A percentile compares a stretch with the other conserved stretches of the same genome.
phyloP scores from a whole-genome alignment of 2,113 vertebrate species.

The Ameiurus melas region DNA sequence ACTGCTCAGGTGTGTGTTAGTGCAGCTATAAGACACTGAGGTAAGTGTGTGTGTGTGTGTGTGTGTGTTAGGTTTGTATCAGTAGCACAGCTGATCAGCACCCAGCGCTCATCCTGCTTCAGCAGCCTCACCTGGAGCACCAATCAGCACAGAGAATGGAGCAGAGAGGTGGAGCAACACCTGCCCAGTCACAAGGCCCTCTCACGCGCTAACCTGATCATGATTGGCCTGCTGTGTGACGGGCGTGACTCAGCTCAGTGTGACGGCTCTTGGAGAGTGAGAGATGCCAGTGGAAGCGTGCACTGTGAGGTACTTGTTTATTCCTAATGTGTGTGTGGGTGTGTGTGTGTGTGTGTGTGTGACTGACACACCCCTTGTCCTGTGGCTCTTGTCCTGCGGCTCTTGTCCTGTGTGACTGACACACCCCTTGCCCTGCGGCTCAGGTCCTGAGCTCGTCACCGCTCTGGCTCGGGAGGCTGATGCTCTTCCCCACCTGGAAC shows the following conservation, averaged over 20 bases:
- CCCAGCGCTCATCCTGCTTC: slow-evolving; percentile 74
- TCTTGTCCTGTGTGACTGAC: no score
- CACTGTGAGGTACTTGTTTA: slow-evolving; percentile 72
- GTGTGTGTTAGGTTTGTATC: slow-evolving; percentile 68
- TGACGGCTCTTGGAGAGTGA: slow-evolving; percentile 70
- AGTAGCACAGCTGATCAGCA: slow-evolving; percentile 71
- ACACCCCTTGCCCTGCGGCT: background rate
- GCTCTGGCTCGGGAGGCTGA: slow-evolving; percentile 67
- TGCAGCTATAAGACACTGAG: background rate
- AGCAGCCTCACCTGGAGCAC: slow-evolving; percentile 81
- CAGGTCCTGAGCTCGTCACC: slow-evolving; percentile 74
- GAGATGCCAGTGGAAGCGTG: slow-evolving; percentile 72
- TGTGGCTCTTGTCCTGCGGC: no score
- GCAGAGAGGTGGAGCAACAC: slow-evolving; percentile 62
- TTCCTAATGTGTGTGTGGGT: background rate
- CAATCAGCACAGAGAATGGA: slow-evolving; percentile 73
- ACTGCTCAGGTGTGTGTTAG: background rate
- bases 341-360: background rate
- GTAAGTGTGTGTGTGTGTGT: background rate
- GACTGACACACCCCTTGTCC: no score
- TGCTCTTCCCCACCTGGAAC: slow-evolving; percentile 82
- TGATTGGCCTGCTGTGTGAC: slow-evolving; percentile 77
- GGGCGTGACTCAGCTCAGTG: slow-evolving; percentile 44
- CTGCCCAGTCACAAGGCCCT: slow-evolving; percentile 58
- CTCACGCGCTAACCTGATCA: slow-evolving; percentile 74